Evolutionary conservation across 2,113 vertebrate genomes (phyloP), one percentile per base, ranked within the genome.

Genomic region (Clarias batrachus): DNA sequence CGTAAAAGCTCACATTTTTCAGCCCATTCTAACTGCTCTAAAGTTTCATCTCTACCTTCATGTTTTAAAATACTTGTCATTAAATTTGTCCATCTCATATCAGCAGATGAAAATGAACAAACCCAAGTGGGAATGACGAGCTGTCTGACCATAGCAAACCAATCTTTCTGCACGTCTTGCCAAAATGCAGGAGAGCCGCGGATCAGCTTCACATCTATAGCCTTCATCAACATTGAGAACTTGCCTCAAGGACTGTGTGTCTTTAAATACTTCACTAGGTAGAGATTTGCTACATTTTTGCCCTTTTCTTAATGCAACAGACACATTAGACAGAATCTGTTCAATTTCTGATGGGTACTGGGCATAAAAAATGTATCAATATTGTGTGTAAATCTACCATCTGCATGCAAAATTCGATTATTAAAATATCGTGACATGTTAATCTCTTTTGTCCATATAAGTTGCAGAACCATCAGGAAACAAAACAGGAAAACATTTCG

Each of bases 401-500:
- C n/a, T 2, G 86, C 89, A 79, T 85, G 63, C 1, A 89, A 59
- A 4, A 89, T 83, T 13, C 73, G 60, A 57, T 27, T 48, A 25
- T 89, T 89, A 19, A 88, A 71, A 27, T 86, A 90, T 10, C 52
- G 3, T 27, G 59, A 66, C 19, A 87, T 19, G 77, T 87, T 8
- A 88, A 17, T 80, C 48, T 83, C 17, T 81, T 25, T 4, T 3
- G 13, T 83, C 73, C 79, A 76, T 56, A 65, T 65, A 89, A 3
- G 80, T 83, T 8, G 5, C 10, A 2, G 30, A 5, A 3, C 84
- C 89, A 7, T 7, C 30, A 1, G 87, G 89, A 60, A 73, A 88
- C 0, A 90, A 16, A 16, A 86, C 89, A 11, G 87, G 89, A 63
- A 88, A 90, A 82, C 87, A 84, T 79, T 89, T 87, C 3, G 79